phyloP scores from a whole-genome alignment of 1,140 invertebrate species.

The Theocolax elegans region DNA sequence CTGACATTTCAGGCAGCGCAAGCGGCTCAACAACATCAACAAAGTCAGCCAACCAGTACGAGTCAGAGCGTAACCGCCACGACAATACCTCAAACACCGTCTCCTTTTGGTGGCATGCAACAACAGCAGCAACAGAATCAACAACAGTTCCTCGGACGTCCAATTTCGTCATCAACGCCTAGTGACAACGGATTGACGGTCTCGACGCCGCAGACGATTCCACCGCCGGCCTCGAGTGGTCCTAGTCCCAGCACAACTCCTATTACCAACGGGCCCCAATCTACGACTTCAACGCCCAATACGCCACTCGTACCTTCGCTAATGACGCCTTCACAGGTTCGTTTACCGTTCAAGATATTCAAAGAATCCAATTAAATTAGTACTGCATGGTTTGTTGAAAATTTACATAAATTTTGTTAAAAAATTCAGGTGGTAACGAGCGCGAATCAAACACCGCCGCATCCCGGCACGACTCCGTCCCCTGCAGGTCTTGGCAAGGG shows the following conservation, averaged over 20 bases:
- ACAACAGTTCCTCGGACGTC: constrained; percentile 57
- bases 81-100: constrained; percentile 64
- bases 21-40: constrained; percentile 55
- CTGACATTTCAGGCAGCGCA: constrained; percentile 39
- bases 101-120: constrained; percentile 64
- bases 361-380: too few relatives aligned
- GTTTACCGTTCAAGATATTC: not conserved
- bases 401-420: too few relatives aligned
- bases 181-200: constrained; percentile 57
- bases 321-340: constrained; percentile 63
- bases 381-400: too few relatives aligned
- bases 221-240: constrained; percentile 58
- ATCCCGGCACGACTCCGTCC: constrained; percentile 63
- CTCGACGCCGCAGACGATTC: constrained; percentile 59
- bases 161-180: constrained; percentile 58
- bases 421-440: constrained; percentile 46
- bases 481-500: constrained; percentile 65
- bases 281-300: constrained; percentile 60
- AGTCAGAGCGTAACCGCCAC: constrained; percentile 54
- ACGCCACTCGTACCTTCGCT: constrained; percentile 63
- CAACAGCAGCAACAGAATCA: constrained; percentile 58
- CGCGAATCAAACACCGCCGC: constrained; percentile 65
- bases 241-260: constrained; percentile 60
- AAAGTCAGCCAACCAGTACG: constrained; percentile 54
- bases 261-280: constrained; percentile 62